Percentiles rank a stretch among this genome's conserved stretches.
Conservation (phyloP, 2,797 vertebrate species). For the Eidolon dupreanum region DNA sequence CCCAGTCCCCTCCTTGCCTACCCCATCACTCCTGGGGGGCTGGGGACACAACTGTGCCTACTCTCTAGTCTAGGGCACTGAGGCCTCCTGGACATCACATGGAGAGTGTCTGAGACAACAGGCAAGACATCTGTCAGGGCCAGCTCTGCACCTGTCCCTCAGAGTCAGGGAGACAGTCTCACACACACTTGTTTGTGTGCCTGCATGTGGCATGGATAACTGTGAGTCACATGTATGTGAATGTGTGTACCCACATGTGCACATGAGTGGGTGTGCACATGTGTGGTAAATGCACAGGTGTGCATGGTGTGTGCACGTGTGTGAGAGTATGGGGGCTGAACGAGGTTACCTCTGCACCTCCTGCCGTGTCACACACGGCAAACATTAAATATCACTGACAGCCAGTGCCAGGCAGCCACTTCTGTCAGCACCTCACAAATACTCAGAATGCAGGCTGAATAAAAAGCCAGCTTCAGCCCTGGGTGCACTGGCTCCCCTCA, state of each 20-base stretch:
- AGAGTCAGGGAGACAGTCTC: not conserved
- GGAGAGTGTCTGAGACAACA: not conserved
- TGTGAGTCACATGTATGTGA: no score
- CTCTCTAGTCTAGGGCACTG: not conserved
- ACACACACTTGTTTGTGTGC: rapidly evolving
- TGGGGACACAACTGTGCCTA: not conserved
- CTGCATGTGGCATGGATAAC: not conserved
- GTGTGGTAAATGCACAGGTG: not conserved
- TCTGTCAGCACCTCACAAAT: not conserved
- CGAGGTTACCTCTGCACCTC: not conserved
- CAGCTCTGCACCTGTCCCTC: not conserved
- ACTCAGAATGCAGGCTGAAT: rapidly evolving
- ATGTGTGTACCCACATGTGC: not conserved
- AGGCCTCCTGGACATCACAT: not conserved
- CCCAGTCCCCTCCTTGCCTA: no score
- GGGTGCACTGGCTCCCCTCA: not conserved
- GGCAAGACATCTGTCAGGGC: not conserved
- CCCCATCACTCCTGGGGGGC: not conserved
- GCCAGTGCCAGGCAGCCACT: no score
- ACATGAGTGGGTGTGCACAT: not conserved
- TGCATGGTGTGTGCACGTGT: not conserved
- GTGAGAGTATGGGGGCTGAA: not conserved
- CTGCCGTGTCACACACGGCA: not conserved
- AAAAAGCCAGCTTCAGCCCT: not conserved
- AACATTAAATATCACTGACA: not conserved